Evolutionary conservation across 2,113 vertebrate genomes (phyloP).

Genomic region (Macroglossus sobrinus): DNA sequence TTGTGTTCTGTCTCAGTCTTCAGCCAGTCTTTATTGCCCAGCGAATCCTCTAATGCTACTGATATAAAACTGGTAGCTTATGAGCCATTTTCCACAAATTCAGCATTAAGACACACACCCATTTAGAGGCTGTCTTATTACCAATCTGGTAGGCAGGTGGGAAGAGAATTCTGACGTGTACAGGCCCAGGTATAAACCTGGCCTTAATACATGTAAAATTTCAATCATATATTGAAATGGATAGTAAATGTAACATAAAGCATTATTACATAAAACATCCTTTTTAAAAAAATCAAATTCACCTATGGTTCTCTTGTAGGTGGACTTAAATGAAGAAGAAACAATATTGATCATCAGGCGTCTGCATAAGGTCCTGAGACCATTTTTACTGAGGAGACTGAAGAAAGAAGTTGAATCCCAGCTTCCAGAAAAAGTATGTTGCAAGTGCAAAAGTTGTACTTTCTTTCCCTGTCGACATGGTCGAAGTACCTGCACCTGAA

Average conservation of each 20-base stretch:
- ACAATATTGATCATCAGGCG: constrained; percentile 98
- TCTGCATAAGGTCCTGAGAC: constrained; percentile 96
- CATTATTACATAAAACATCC: neutral
- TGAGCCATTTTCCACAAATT: neutral
- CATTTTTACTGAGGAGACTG: constrained; percentile 94
- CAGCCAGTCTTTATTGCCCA: neutral
- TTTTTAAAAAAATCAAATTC: neutral
- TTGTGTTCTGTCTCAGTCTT: neutral
- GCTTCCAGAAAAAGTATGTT: constrained; percentile 95
- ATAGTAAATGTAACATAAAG: neutral
- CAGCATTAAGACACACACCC: neutral
- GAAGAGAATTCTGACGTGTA: neutral
- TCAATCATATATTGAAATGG: neutral
- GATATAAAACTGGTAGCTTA: neutral
- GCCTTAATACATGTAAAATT: neutral
- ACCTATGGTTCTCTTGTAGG: constrained; percentile 79
- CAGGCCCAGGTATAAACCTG: neutral
- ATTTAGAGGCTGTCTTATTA: neutral
- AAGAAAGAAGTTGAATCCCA: constrained; percentile 99
- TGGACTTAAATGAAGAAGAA: constrained; percentile 98
- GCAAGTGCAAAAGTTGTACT: neutral
- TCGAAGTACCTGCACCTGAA: neutral
- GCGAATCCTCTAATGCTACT: neutral
- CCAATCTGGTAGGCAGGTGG: neutral
- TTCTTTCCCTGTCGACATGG: neutral